Percentiles rank a stretch among this genome's conserved stretches.
These are phyloP conservation scores for Pollenia labialis DNA, from an alignment of 2,888 invertebrate genomes.

Conservation along the genomic window DNA sequence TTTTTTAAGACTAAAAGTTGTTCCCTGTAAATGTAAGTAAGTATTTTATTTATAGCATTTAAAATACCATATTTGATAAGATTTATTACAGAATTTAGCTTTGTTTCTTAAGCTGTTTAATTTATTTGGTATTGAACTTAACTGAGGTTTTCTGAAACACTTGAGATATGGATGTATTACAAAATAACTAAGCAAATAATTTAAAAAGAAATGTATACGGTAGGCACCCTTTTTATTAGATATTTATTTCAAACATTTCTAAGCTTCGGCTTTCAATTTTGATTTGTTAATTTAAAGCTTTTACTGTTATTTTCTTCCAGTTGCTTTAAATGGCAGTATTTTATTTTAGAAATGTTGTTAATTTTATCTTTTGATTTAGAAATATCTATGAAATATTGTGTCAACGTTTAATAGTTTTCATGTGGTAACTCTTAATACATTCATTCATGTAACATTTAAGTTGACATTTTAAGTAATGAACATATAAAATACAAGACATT, in stretches of 20 bases:
- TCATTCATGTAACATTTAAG: background rate
- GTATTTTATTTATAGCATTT: background rate
- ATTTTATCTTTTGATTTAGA: background rate
- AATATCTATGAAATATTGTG: conserved; percentile 12
- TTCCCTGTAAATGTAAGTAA: background rate
- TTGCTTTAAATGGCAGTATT: too few relatives aligned
- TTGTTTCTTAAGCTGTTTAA: background rate
- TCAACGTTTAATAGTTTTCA: conserved; percentile 4
- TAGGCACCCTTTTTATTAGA: too few relatives aligned
- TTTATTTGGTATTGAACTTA: background rate
- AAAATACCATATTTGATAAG: conserved; percentile 4
- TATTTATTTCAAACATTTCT: too few relatives aligned
- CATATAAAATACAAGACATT: conserved; percentile 14
- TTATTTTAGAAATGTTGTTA: background rate
- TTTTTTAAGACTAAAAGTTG: too few relatives aligned
- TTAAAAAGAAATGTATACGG: background rate
- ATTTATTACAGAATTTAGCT: background rate
- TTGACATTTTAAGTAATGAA: conserved; percentile 37
- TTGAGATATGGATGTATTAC: background rate
- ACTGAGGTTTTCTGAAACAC: background rate
- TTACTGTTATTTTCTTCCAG: too few relatives aligned
- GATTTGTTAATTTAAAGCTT: too few relatives aligned
- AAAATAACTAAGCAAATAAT: background rate
- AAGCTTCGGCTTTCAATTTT: too few relatives aligned
- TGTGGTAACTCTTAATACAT: background rate